phyloP scores from a whole-genome alignment of 1,140 invertebrate species.

The Mizuhopecten yessoensis region DNA sequence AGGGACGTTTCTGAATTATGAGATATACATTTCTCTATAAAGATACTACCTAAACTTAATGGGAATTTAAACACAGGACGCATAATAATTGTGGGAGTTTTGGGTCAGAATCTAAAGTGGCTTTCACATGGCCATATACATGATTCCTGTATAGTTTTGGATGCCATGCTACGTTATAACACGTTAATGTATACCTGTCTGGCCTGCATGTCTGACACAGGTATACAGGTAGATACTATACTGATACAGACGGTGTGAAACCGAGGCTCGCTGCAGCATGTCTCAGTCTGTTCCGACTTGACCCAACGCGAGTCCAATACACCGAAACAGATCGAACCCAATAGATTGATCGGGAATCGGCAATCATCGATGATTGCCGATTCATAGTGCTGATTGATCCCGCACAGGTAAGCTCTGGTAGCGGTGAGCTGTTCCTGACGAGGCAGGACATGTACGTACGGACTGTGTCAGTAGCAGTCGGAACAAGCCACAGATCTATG shows the following conservation, averaged over 20 bases:
- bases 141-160: no score
- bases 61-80: no score
- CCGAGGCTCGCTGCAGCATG: constrained; percentile 1
- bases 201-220: no score
- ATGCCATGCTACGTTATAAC: not conserved
- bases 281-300: not conserved
- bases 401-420: not conserved
- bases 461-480: not conserved
- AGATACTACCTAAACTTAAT: no score
- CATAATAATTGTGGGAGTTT: no score
- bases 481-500: constrained; percentile 2
- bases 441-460: constrained; percentile 23
- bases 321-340: not conserved
- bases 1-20: no score
- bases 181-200: not conserved
- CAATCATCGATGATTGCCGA: constrained; percentile 9
- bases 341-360: constrained; percentile 26
- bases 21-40: no score
- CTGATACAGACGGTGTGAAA: not conserved
- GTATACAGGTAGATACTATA: not conserved
- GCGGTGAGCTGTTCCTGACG: not conserved
- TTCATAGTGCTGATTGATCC: not conserved
- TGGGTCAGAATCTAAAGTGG: no score
- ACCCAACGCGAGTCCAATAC: constrained; percentile 1
- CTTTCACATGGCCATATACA: no score